Evolutionary conservation across 2,888 invertebrate genomes (phyloP).

Genomic region (Scaptomyza parva): DNA sequence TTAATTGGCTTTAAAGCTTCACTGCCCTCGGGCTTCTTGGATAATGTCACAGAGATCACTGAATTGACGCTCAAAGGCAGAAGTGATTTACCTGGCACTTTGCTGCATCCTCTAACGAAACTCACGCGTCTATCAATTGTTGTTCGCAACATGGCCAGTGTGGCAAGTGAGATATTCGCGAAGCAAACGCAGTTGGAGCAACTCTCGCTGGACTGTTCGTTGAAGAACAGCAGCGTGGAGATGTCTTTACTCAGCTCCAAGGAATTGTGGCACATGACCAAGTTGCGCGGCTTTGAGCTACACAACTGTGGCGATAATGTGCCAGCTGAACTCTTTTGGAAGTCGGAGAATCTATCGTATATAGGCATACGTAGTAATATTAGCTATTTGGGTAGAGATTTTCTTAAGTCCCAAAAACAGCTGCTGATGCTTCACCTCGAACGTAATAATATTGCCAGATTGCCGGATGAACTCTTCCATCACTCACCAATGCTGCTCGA

Average conservation of each 20-base stretch:
- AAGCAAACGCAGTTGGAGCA: constrained; percentile 55
- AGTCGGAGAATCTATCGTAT: constrained; percentile 59
- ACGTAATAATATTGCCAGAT: constrained; percentile 63
- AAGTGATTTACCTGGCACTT: constrained; percentile 55
- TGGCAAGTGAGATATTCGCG: constrained; percentile 65
- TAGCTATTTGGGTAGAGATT: constrained; percentile 65
- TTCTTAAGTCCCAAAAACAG: constrained; percentile 58
- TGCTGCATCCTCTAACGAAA: constrained; percentile 56
- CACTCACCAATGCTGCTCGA: constrained; percentile 58
- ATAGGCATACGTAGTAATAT: constrained; percentile 68
- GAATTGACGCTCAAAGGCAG: constrained; percentile 58
- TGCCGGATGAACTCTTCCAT: constrained; percentile 64
- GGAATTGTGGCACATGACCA: constrained; percentile 66
- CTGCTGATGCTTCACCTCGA: constrained; percentile 57
- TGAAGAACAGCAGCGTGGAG: constrained; percentile 67
- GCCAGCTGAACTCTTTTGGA: constrained; percentile 69
- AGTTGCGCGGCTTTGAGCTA: constrained; percentile 57
- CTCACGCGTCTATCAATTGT: constrained; percentile 56
- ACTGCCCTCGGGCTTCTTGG: constrained; percentile 55
- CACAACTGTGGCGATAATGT: constrained; percentile 70
- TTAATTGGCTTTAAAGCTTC: constrained; percentile 55
- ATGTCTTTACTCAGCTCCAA: constrained; percentile 66
- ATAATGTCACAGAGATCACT: constrained; percentile 52
- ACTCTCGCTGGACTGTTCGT: constrained; percentile 60
- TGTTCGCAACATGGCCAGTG: constrained; percentile 59